Base-by-base conservation (phyloP, 2,797 vertebrate genomes). In the Falco peregrinus region DNA sequence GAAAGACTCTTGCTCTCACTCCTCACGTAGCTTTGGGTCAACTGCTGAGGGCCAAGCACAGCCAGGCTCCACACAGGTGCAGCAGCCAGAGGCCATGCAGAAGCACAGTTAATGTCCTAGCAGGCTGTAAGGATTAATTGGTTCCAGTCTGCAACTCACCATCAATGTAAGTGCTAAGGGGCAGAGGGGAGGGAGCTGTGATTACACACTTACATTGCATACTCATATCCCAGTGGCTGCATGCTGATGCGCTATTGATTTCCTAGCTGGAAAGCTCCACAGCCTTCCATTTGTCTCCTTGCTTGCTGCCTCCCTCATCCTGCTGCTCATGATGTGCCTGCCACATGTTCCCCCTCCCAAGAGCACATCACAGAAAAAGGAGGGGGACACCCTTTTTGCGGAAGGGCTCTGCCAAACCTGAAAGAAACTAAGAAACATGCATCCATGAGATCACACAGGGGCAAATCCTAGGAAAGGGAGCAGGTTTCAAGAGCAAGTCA, bases 101-200 rank as follows among this genome's bases (percentile, higher is more conserved):
- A 84, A 71, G 45, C 94, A 92, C 91, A 78, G 69, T 95, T 94
- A 94, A 73, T 84, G 84, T 84, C 63, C 67, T 83, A 92, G 69
- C 39, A 92, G 76, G 65, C n/a, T 96, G 59, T 51, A 93, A 91
- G 89, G 87, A 95, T 92, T 96, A 96, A 96, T 95, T 92, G 59
- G 89, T 90, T 96, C 71, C 90, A 89, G 88, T 33, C 67, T 90
- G 70, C 37, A 92, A 85, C 71, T 84, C 57, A 13, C 94, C 74
- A 93, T 93, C 85, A 81, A 43, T 20, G 22, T 75, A 92, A 92
- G 84, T 79, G 73, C 82, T 84, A 54, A 81, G 82, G 90, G 89
- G 59, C 90, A 93, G 67, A 95, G 90, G 86, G 74, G 93, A 94
- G 59, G 56, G 84, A 93, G 70, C 81, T 87, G 54, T 87, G 81